Percentiles rank a stretch among this genome's conserved stretches.
phyloP scores from a whole-genome alignment of 2,113 vertebrate genomes.

The Scatophagus argus region DNA sequence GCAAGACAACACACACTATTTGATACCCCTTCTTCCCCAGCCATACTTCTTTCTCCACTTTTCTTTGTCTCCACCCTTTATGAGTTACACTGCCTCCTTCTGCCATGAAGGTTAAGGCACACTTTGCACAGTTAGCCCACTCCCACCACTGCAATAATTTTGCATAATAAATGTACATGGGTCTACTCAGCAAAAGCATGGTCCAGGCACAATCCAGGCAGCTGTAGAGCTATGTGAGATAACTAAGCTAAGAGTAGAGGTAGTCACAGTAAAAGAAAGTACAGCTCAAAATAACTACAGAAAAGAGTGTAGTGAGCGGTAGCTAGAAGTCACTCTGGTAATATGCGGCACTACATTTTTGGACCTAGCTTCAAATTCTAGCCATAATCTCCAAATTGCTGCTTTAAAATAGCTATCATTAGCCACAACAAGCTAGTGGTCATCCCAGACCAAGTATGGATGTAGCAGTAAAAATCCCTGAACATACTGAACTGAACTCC shows the following conservation, averaged over 20 bases:
- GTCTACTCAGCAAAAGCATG: background rate
- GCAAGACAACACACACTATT: conserved; percentile 22
- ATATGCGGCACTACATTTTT: no score
- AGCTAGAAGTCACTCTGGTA: no score
- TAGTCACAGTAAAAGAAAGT: no score
- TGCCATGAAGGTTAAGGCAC: background rate
- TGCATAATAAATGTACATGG: conserved; percentile 3
- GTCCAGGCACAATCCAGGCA: no score
- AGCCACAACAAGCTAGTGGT: background rate
- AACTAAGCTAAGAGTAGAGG: no score
- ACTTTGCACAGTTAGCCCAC: background rate
- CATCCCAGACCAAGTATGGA: background rate
- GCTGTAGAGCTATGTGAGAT: no score
- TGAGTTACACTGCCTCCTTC: conserved; percentile 29
- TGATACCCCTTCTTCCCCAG: background rate
- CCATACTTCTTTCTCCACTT: background rate
- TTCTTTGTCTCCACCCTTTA: background rate
- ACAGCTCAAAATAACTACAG: no score
- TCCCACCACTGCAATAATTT: background rate
- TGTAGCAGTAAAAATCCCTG: background rate
- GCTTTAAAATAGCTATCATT: background rate
- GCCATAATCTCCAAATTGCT: no score
- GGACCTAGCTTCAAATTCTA: no score
- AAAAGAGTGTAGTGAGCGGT: no score
- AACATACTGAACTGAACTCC: background rate